Conservation (phyloP, 2,888 invertebrate species). For the Junonia oenone region DNA sequence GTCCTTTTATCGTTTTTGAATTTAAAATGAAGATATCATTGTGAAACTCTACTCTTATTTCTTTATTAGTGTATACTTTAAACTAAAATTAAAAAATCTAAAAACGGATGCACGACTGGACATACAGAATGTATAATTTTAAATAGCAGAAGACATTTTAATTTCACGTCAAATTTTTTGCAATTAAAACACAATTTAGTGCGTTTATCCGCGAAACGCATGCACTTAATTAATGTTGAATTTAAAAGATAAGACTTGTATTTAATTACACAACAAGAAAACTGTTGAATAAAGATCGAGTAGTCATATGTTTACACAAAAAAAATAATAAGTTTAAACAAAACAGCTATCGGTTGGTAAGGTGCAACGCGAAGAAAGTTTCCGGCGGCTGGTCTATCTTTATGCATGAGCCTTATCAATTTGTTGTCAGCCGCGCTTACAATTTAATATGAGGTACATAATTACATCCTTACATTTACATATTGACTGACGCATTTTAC, state of each 20-base stretch:
- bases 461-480: conserved; percentile 39
- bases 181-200: conserved; percentile 2
- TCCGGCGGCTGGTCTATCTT: conserved; percentile 44
- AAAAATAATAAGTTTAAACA: conserved; percentile 1
- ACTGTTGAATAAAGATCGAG: conserved; percentile 15
- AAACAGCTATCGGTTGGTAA: conserved; percentile 17
- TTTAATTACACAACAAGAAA: conserved; percentile 10
- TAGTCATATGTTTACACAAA: conserved; percentile 10
- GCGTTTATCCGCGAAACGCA: conserved; percentile 6
- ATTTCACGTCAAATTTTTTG: conserved; percentile 4
- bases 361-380: conserved; percentile 46
- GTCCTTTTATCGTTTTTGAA: too few species aligned
- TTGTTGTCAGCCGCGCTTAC: conserved; percentile 51
- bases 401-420: conserved; percentile 67
- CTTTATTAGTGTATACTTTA: too few species aligned
- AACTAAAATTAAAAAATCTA: not conserved
- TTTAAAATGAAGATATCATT: not conserved
- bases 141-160: not conserved
- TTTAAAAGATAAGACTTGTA: conserved; percentile 24
- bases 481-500: conserved; percentile 30
- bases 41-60: not conserved
- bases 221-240: conserved; percentile 6
- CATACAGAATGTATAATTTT: not conserved
- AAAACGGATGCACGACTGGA: not conserved
- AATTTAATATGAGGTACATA: conserved; percentile 53